A percentile compares a stretch with the other conserved stretches of the same genome.
These are phyloP conservation scores for Hipposideros armiger DNA, from an alignment of 2,113 vertebrate species.

Conservation along the genomic window DNA sequence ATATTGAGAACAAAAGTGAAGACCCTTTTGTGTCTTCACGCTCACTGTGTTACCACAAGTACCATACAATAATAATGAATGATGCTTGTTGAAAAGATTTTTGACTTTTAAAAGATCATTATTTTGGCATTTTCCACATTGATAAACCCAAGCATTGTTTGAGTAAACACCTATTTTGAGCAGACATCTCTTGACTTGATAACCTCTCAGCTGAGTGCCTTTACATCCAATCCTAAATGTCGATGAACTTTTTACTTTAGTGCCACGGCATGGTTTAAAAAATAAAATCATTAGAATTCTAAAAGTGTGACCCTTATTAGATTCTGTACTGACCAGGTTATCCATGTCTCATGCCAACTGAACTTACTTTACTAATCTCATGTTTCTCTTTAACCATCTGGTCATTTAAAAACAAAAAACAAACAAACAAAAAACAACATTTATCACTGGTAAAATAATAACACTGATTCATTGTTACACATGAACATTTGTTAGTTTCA, in stretches of 20 bases:
- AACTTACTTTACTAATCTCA: neutral
- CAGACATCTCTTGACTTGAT: slow-evolving; percentile 11
- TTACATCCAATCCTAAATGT: neutral
- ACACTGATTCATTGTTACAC: neutral
- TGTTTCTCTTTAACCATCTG: slow-evolving; percentile 53
- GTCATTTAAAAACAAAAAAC: neutral
- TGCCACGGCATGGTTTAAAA: neutral
- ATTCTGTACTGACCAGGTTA: neutral
- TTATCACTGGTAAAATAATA: neutral
- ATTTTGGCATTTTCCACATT: neutral
- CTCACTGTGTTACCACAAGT: neutral
- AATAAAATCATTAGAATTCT: neutral
- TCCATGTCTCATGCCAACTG: neutral
- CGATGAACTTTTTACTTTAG: slow-evolving; percentile 25
- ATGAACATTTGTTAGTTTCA: slow-evolving; percentile 43
- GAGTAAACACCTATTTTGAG: neutral
- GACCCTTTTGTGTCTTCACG: neutral
- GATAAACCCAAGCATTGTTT: neutral
- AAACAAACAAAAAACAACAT: neutral
- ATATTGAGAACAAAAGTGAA: neutral
- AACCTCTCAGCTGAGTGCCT: neutral
- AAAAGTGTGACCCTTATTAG: neutral
- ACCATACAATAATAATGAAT: neutral
- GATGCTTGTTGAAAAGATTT: neutral
- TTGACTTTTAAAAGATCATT: neutral